phyloP scores from a whole-genome alignment of 2,797 vertebrate genomes.

The Falco cherrug region DNA sequence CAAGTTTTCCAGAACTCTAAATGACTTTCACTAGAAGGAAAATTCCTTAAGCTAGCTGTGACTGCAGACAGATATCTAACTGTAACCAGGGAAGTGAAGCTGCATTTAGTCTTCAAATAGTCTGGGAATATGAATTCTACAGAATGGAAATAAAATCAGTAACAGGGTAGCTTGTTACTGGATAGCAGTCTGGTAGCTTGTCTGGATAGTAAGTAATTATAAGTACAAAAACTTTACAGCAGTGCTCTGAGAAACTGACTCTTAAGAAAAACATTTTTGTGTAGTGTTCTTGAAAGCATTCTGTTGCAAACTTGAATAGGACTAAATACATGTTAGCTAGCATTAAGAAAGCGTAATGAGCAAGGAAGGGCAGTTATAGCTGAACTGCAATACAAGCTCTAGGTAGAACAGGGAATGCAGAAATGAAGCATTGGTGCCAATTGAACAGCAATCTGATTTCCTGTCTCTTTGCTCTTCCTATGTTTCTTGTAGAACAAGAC shows the following conservation, averaged over 20 bases:
- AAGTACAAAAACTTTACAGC: too few relatives aligned
- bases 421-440: background rate
- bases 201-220: too few relatives aligned
- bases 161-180: background rate
- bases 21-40: background rate
- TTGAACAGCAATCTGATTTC: background rate
- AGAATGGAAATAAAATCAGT: background rate
- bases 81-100: background rate
- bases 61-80: background rate
- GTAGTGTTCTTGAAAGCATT: too few relatives aligned
- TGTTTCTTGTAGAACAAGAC: background rate
- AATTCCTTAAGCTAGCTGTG: background rate
- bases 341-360: background rate
- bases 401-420: background rate
- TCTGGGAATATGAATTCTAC: too few relatives aligned
- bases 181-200: too few relatives aligned
- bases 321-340: background rate
- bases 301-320: background rate
- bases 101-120: too few relatives aligned
- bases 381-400: background rate
- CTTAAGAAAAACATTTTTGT: too few relatives aligned
- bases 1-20: background rate
- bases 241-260: too few relatives aligned
- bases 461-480: background rate
- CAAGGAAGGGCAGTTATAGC: background rate